Base-by-base conservation (phyloP, 2,113 vertebrate genomes). In the Pseudopodoces humilis region DNA sequence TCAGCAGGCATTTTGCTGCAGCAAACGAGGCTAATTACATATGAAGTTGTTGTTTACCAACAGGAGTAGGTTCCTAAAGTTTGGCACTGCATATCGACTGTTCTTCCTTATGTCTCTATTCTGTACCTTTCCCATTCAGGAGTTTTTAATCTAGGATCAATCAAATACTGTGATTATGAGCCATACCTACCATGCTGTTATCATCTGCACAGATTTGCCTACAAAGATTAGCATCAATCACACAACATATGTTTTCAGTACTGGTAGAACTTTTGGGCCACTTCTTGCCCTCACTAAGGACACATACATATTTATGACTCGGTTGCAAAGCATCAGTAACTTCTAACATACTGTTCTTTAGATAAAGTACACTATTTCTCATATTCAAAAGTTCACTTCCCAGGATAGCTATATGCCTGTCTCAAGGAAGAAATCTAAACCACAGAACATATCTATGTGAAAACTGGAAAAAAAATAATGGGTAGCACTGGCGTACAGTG, bases 1-100 rank as follows among this genome's bases (percentile, higher is more conserved):
- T 95, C 95, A 96, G 89, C 94, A 95, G 85, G 90, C 87, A 96
- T 94, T 96, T 78, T 97, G 86, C 78, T 97, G 92, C 74, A 87
- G 87, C 95, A 94, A 94, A 83, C 33, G 22, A 86, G 82, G 88
- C 94, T 97, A 97, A 97, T 97, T 94, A 97, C 81, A 84, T 9
- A 53, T 53, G 82, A 94, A 83, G 21, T 14, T 72, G 47, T 68
- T 96, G 82, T 74, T 96, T 95, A 95, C 69, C 76, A 95, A 94
- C 43, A 92, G 62, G 53, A 95, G 70, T 58, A 86, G 58, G 28
- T n/a, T 81, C 37, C 83, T 67, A 37, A 94, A 84, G 58, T 56
- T 17, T 86, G 87, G 33, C 55, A 79, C 39, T 65, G 62, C 33
- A 72, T 33, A 15, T 44, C 2, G 13, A 74, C 75, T 95, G 60